Base-by-base conservation (phyloP, 1,140 invertebrate genomes). In the Thaumatotibia leucotreta region DNA sequence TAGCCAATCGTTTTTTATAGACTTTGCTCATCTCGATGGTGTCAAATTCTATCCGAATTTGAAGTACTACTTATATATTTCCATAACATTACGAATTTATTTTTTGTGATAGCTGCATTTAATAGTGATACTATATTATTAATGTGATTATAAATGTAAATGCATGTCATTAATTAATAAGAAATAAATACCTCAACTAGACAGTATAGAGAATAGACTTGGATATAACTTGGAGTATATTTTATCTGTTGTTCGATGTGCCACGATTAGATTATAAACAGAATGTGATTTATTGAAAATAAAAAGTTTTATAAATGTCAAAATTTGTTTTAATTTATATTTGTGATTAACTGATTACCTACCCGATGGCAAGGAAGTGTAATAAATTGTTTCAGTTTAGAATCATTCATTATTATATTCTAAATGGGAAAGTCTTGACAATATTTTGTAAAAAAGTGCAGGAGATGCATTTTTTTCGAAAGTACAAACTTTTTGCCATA, bases 231-330 rank as follows among this genome's bases (percentile, higher is more conserved):
- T 62, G 68, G 69, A 80, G 67, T 78, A 83, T 86, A 86, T 85
- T 79, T 84, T 80, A 79, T 73, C 74, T 83, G 84, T 86, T 89
- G 79, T 86, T 84, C 69, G 65, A 84, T 82, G 84, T 89, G 86
- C 84, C 84, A 87, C 81, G 75, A 76, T 76, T 84, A 81, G 79
- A 76, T 79, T 79, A 77, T 80, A 82, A 81, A 82, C 75, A 74
- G 74, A 80, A 76, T 82, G 81, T 86, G 79, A 86, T 86, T 77
- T 87, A 86, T 86, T 83, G 76, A 85, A 83, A 86, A 82, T 82
- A 84, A 84, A 84, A 86, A 85, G 52, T 89, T 89, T 89, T 89
- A 89, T 87, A 83, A 89, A 89, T 87, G 86, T 87, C 73, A 31
- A 8, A 2, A 31, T 49, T 27, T 54, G 5, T 45, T 66, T 61